Evolutionary conservation across 2,888 invertebrate genomes (phyloP).

Genomic region (Leptodirus hochenwartii): DNA sequence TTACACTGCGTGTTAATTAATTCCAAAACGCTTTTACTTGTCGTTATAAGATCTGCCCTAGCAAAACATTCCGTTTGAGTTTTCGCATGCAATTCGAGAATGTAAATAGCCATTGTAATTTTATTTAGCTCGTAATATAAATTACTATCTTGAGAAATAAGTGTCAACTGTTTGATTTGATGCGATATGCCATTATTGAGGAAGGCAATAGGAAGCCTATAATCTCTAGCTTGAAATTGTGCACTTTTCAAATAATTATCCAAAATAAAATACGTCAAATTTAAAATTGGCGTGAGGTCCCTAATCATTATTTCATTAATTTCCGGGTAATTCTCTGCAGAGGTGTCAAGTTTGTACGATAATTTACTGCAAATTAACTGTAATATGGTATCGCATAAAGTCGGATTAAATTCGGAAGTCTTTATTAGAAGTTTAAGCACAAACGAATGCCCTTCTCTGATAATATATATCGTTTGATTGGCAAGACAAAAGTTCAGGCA

Average conservation of each 20-base stretch:
- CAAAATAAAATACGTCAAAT: too few relatives aligned
- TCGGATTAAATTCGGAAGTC: conserved; percentile 30
- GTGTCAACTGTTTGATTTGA: conserved; percentile 1
- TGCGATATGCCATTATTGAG: not conserved
- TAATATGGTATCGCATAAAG: conserved; percentile 36
- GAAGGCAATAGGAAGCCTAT: not conserved
- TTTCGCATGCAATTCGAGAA: conserved; percentile 3
- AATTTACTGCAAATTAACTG: conserved; percentile 37
- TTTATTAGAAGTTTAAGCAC: conserved; percentile 39
- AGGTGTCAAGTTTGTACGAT: conserved; percentile 16
- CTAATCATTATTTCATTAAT: conserved; percentile 33
- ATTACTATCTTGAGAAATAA: not conserved
- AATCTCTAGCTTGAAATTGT: not conserved
- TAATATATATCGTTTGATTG: conserved; percentile 53
- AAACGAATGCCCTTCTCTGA: conserved; percentile 45
- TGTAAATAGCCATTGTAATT: conserved; percentile 4
- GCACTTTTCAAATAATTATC: not conserved
- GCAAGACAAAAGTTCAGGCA: conserved; percentile 42
- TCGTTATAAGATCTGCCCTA: conserved; percentile 14
- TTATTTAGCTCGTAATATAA: not conserved
- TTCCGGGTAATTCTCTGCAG: conserved; percentile 30
- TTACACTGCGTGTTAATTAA: conserved; percentile 24
- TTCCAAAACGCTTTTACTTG: conserved; percentile 25
- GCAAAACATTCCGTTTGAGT: conserved; percentile 8
- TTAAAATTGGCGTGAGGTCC: conserved; percentile 28